Base-by-base conservation (phyloP, 2,797 vertebrate genomes). In the Danionella dracula region DNA sequence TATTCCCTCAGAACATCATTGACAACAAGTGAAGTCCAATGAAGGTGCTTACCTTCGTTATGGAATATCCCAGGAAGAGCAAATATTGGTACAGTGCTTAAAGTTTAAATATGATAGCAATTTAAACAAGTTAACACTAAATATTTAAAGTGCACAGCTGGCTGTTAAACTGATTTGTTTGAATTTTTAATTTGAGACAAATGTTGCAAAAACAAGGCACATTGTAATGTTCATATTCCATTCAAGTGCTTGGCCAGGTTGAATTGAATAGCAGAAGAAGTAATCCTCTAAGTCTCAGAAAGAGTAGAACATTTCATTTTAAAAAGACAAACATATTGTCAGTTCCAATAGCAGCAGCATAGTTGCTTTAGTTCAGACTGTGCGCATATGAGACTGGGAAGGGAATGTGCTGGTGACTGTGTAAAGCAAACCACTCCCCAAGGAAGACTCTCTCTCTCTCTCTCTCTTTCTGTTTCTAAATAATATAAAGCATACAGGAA, bases 361-460 rank as follows among this genome's bases (percentile, higher is more conserved):
- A 6, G 12, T 6, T 21, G 45, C 4, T 63, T 41, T 15, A 63
- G 15, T 11, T 16, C 38, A 42, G 35, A 16, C 23, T 27, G 6
- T 27, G 23, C 6, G 23, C 23, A 3, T 27, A 27, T 27, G 23
- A 27, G 23, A 27, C 23, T 6, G 6, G 23, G 23, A 27, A 27
- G 23, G 23, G 23, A 27, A 27, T 27, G 23, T 6, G 23, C 23
- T 27, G 23, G 23, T 27, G 23, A 27, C 23, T 27, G 23, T 27
- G 23, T 27, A 3, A n/a, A 27, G 23, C 6, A 27, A 55, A 65
- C 19, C 50, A 50, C 62, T 54, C 62, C 62, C 49, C 13, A 19
- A 17, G 4, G 7, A 50, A 40, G 23, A 27, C 23, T 27, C 23
- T 27, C 23, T 27, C 23, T 27, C 23, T 27, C 23, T 27, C 23